Conservation (phyloP, 2,888 invertebrate genomes). For the Digitonthophagus gazella region DNA sequence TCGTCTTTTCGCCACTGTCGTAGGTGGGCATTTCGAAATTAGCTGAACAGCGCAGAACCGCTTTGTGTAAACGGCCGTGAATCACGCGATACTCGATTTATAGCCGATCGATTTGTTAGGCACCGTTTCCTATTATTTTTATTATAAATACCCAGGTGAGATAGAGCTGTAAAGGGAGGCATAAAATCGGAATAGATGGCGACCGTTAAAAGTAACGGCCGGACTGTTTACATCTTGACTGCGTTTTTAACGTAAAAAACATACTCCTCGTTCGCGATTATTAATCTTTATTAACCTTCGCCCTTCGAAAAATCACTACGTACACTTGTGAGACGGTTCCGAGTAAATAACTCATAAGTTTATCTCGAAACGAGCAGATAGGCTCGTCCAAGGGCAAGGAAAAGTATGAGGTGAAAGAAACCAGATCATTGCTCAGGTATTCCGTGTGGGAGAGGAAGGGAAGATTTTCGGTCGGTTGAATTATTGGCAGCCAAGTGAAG, state of each 20-base stretch:
- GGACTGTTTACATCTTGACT: neutral
- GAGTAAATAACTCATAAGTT: conserved; percentile 18
- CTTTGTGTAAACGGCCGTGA: neutral
- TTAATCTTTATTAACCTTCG: neutral
- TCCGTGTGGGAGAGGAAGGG: neutral
- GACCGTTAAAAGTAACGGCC: neutral
- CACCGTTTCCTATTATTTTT: neutral
- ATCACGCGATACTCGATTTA: neutral
- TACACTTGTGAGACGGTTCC: neutral
- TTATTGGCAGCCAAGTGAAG: conserved; percentile 38
- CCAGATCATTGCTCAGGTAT: conserved; percentile 34
- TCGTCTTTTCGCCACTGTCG: neutral
- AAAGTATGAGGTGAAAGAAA: conserved; percentile 29
- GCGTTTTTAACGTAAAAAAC: neutral
- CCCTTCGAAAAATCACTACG: conserved; percentile 3
- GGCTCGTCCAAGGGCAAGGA: neutral
- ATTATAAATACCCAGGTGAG: neutral
- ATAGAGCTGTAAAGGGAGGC: neutral
- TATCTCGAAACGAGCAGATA: conserved; percentile 12
- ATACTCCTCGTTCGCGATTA: neutral
- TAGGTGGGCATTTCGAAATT: neutral
- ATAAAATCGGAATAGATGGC: neutral
- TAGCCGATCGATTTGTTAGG: neutral
- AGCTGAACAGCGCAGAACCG: neutral
- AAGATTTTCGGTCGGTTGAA: conserved; percentile 23